Evolutionary conservation across 2,797 vertebrate species (phyloP), one percentile per base, ranked within the genome.

Genomic region (Poecilia wingei): DNA sequence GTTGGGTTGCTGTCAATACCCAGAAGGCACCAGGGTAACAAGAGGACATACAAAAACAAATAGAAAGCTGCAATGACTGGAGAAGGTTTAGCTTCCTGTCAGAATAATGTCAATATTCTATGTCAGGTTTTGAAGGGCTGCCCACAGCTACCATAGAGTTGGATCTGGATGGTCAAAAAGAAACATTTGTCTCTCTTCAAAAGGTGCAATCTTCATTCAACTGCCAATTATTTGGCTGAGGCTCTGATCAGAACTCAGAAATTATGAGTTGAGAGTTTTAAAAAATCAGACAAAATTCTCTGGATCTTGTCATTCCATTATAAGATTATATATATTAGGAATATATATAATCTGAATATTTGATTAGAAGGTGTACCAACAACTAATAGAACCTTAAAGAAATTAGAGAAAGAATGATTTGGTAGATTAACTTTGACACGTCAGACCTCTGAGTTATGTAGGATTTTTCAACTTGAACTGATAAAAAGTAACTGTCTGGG

Each of bases 401-500:
- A 64, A 36, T 33, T 18, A 3, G 61, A 39, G 39, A 66, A 66
- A 66, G 1, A 36, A 39, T 39, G 9, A 66, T 7, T 39, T 66
- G 6, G 18, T 8, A 66, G 18, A 66, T 66, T 66, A 39, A 41
- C 64, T 39, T 41, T 68, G 33, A 68, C 39, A 66, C 22, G 64
- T 20, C 64, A 41, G 33, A 41, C 18, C 16, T 68, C 36, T 22
- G 20, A 68, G 12, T 22, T 18, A 12, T 41, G 20, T 12, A 20
- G 33, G 18, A 68, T 3, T 20, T 39, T 36, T 36, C 7, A 68
- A 68, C 20, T 36, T 25, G 4, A 69, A 69, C 36, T 47, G 31
- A 12, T 72, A 70, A 75, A 78, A 16, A 68, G 72, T 74, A 59
- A 33, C 33, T 76, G 45, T 68, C 36, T 68, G 36, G 16, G 64